These are phyloP conservation scores for Chloroceryle inda DNA, from an alignment of 2,797 vertebrate species.

Conservation along the genomic window DNA sequence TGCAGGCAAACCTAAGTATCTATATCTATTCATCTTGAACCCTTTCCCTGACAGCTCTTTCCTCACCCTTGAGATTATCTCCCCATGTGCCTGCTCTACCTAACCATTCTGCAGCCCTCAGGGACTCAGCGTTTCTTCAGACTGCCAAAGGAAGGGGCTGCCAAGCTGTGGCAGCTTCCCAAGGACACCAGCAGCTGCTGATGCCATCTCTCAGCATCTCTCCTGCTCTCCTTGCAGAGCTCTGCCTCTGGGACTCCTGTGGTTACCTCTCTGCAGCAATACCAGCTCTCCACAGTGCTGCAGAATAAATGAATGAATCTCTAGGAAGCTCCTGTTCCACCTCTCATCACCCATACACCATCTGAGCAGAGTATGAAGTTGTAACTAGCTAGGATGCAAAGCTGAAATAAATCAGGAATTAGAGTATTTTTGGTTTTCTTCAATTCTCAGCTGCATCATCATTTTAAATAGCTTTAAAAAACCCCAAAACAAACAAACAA, in stretches of 20 bases:
- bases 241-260: background rate
- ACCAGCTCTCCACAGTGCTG: background rate
- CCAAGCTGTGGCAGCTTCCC: background rate
- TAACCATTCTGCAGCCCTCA: background rate
- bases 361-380: background rate
- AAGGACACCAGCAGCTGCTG: background rate
- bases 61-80: background rate
- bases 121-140: background rate
- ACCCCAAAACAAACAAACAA: too few species aligned
- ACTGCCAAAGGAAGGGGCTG: background rate
- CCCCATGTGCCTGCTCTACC: background rate
- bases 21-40: background rate
- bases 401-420: background rate
- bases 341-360: background rate
- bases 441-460: background rate
- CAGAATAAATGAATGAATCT: background rate
- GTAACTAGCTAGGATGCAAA: background rate
- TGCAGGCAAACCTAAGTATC: background rate
- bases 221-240: background rate
- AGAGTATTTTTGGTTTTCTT: background rate
- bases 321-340: background rate
- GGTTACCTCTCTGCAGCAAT: background rate
- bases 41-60: background rate
- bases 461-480: too few species aligned
- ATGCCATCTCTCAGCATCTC: background rate